phyloP scores from a whole-genome alignment of 2,113 vertebrate species.

The Mobula birostris region DNA sequence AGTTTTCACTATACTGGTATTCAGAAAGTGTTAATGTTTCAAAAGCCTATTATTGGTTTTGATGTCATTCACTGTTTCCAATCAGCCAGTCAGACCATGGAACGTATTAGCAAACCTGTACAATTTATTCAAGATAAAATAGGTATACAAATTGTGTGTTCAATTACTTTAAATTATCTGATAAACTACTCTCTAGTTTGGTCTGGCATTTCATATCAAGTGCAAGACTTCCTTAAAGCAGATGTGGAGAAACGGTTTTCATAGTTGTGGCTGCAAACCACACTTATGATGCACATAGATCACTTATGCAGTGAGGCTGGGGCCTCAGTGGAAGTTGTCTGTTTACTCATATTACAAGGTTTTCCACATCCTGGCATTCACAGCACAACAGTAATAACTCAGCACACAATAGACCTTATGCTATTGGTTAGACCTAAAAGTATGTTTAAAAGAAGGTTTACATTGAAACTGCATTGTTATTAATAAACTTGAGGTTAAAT shows the following conservation, averaged over 20 bases:
- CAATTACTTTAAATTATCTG: neutral
- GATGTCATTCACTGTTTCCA: neutral
- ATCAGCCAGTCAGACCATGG: neutral
- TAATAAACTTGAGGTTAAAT: constrained; percentile 35
- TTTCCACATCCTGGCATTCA: constrained; percentile 35
- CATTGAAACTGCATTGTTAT: constrained; percentile 23
- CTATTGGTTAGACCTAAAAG: neutral
- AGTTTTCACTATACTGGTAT: neutral
- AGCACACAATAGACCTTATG: neutral
- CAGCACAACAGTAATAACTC: constrained; percentile 16
- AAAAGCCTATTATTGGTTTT: neutral
- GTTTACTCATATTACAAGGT: constrained; percentile 25
- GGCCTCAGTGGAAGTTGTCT: neutral
- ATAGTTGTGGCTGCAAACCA: constrained; percentile 26
- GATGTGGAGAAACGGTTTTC: neutral
- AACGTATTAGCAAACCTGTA: neutral
- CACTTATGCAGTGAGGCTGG: neutral
- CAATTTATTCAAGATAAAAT: neutral
- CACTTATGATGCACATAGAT: neutral
- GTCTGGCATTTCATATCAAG: neutral
- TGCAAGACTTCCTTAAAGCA: neutral
- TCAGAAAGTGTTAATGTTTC: neutral
- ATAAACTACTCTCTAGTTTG: neutral
- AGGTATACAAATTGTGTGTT: neutral
- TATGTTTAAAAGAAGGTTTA: neutral